Percentiles rank a stretch among this genome's conserved stretches.
These are phyloP conservation scores for Calameuta pallipes DNA, from an alignment of 2,888 invertebrate genomes.

Conservation along the genomic window DNA sequence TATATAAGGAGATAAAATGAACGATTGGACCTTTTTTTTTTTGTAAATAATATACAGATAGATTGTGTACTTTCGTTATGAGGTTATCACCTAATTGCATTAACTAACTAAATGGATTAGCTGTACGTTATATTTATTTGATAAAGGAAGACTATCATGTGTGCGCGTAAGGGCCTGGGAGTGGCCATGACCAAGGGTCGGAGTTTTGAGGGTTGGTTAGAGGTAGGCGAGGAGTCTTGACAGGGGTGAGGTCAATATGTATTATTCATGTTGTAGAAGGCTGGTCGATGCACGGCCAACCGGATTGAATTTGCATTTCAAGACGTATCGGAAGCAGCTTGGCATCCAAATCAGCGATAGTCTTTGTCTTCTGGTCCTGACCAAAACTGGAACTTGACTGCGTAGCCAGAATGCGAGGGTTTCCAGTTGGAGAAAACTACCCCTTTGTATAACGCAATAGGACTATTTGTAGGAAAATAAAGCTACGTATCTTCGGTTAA, in stretches of 20 bases:
- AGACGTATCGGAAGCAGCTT: conserved; percentile 41
- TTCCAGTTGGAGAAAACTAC: not conserved
- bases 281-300: conserved; percentile 47
- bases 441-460: not conserved
- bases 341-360: conserved; percentile 33
- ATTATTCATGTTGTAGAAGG: conserved; percentile 50
- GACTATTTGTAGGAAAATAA: not conserved
- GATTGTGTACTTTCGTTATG: not conserved
- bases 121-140: not conserved
- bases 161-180: not conserved
- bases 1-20: not conserved
- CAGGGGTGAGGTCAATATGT: conserved; percentile 28
- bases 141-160: not conserved
- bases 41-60: not conserved
- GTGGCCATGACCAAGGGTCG: not conserved
- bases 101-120: not conserved
- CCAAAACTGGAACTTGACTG: not conserved
- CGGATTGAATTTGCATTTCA: conserved; percentile 54
- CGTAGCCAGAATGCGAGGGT: not conserved
- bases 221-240: not conserved
- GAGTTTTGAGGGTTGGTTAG: not conserved
- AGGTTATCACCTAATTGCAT: not conserved
- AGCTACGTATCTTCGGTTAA: not conserved
- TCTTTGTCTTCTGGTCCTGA: conserved; percentile 23
- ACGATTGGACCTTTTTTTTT: not conserved